Conservation (phyloP, 2,797 vertebrate genomes). For the Sebastes diaconus region DNA sequence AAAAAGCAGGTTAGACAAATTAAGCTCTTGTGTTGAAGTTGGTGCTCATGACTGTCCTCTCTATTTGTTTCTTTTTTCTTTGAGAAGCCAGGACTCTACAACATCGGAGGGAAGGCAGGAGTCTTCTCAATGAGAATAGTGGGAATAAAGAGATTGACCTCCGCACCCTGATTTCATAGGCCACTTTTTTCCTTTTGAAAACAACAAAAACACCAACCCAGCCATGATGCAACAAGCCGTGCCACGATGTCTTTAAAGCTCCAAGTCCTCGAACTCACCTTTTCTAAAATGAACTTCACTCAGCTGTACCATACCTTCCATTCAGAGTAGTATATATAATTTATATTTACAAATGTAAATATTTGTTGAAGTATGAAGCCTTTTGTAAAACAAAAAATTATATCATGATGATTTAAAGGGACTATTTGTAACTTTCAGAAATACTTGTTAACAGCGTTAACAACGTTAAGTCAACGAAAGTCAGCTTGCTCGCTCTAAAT, state of each 20-base stretch:
- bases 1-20: neutral
- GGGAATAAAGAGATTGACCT: conserved; percentile 48
- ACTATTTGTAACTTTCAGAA: no score
- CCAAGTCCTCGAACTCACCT: conserved; percentile 16
- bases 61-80: neutral
- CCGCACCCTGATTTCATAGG: conserved; percentile 39
- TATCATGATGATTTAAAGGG: no score
- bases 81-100: conserved; percentile 50
- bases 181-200: neutral
- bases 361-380: no score
- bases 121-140: conserved; percentile 59
- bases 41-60: conserved; percentile 1
- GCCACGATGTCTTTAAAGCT: conserved; percentile 37
- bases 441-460: no score
- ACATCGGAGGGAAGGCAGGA: conserved; percentile 28
- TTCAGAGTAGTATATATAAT: neutral
- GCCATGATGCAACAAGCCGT: conserved; percentile 28
- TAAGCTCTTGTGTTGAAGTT: neutral
- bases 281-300: conserved; percentile 23
- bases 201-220: conserved; percentile 41
- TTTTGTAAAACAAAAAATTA: no score
- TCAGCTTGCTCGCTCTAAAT: no score
- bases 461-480: no score
- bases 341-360: no score
- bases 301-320: conserved; percentile 26